phyloP scores from a whole-genome alignment of 1,140 invertebrate genomes.

The Pseudomyrmex dendroicus region DNA sequence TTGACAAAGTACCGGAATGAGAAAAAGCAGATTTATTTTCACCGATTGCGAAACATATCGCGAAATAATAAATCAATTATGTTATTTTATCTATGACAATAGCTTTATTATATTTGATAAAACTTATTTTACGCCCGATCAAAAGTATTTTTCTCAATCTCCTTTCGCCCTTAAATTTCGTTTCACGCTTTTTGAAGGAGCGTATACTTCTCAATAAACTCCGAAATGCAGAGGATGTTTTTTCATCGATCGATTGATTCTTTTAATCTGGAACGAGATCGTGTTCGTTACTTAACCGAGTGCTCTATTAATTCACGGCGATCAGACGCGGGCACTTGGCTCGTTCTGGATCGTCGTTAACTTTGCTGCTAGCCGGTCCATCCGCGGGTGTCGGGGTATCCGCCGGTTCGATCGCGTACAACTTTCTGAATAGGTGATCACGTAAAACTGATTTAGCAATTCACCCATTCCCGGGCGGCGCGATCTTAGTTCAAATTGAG shows the following conservation, averaged over 20 bases:
- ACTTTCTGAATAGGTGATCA: conserved; percentile 86
- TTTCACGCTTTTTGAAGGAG: background rate
- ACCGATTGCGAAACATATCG: background rate
- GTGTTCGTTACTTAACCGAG: conserved; percentile 15
- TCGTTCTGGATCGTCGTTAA: conserved; percentile 35
- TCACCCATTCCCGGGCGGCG: conserved; percentile 83
- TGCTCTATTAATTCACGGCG: conserved; percentile 32
- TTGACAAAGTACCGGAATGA: conserved; percentile 44
- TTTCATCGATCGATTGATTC: background rate
- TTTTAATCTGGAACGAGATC: background rate
- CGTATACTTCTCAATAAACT: background rate
- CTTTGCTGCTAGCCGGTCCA: conserved; percentile 61
- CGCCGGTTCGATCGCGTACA: conserved; percentile 78
- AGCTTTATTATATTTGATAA: background rate
- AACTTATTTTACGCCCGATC: background rate
- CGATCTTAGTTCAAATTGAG: conserved; percentile 86
- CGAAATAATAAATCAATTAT: background rate
- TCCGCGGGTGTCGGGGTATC: conserved; percentile 71
- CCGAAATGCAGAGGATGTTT: background rate
- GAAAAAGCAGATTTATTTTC: conserved; percentile 3
- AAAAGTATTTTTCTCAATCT: background rate
- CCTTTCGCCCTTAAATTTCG: background rate
- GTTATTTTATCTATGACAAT: background rate
- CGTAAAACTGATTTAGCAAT: conserved; percentile 86
- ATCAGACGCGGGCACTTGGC: background rate